phyloP scores from a whole-genome alignment of 1,140 invertebrate genomes.

The Drosophila triauraria region DNA sequence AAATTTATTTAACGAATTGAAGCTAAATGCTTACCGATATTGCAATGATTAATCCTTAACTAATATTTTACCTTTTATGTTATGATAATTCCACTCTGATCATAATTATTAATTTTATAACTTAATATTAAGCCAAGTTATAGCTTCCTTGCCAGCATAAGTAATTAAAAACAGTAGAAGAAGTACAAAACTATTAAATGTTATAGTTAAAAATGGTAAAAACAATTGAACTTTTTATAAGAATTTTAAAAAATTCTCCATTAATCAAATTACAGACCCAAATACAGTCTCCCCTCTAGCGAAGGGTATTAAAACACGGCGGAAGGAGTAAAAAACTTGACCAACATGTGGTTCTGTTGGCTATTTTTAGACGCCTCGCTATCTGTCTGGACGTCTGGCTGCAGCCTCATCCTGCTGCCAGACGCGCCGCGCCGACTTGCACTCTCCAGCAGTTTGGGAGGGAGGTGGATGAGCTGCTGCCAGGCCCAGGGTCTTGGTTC shows the following conservation, averaged over 20 bases:
- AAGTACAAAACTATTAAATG: neutral
- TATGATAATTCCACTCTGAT: no score
- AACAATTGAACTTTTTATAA: no score
- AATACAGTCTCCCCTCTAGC: neutral
- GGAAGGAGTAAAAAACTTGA: slow-evolving; percentile 60
- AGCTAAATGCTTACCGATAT: no score
- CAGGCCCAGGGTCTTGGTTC: slow-evolving; percentile 50
- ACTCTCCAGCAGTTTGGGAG: slow-evolving; percentile 1
- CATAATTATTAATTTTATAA: no score
- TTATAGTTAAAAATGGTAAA: neutral
- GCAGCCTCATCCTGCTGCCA: slow-evolving; percentile 30
- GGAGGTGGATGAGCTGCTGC: slow-evolving; percentile 22
- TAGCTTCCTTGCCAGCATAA: no score
- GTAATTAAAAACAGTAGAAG: fast-evolving
- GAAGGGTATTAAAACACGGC: slow-evolving; percentile 8
- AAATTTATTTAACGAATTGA: no score
- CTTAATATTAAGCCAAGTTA: no score
- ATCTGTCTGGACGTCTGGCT: slow-evolving; percentile 47
- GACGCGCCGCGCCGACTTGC: slow-evolving; percentile 2
- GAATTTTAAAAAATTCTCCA: no score
- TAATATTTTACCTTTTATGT: no score
- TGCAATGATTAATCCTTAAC: no score
- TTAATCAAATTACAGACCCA: neutral
- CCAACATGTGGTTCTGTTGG: slow-evolving; percentile 68
- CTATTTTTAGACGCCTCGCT: slow-evolving; percentile 66